A percentile compares a stretch with the other conserved stretches of the same genome.
These are phyloP conservation scores for Ascaphus truei DNA, from an alignment of 2,113 vertebrate genomes.

Conservation along the genomic window DNA sequence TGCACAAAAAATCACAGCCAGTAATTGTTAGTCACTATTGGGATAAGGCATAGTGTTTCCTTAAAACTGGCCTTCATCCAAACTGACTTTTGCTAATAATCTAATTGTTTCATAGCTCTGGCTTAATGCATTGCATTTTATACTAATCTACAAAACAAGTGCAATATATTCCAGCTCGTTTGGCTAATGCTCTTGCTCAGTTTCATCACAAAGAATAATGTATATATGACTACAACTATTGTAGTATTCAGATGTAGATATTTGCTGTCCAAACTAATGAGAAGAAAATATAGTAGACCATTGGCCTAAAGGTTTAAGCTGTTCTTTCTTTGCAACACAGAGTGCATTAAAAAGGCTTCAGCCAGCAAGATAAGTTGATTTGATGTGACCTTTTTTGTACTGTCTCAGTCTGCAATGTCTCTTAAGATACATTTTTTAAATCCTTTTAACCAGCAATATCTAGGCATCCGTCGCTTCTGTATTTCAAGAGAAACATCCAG, in stretches of 20 bases:
- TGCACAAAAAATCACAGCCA: too few relatives aligned
- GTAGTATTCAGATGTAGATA: constrained; percentile 57
- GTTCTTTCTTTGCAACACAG: constrained; percentile 60
- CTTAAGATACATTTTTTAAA: constrained; percentile 60
- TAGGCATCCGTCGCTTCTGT: constrained; percentile 40
- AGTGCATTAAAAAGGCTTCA: constrained; percentile 64
- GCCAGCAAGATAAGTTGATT: constrained; percentile 69
- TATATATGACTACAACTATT: constrained; percentile 43
- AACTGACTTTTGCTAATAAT: constrained; percentile 5
- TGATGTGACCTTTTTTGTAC: constrained; percentile 68
- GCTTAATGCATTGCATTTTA: neutral
- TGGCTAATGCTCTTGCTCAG: constrained; percentile 39
- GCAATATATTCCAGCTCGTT: constrained; percentile 24
- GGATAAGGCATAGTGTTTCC: too few relatives aligned
- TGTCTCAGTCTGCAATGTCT: constrained; percentile 57
- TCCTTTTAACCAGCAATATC: constrained; percentile 55
- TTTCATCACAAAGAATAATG: constrained; percentile 53
- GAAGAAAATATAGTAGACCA: constrained; percentile 63
- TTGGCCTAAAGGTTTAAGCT: constrained; percentile 56
- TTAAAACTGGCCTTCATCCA: too few relatives aligned
- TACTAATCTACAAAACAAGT: constrained; percentile 38
- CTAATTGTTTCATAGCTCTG: constrained; percentile 2
- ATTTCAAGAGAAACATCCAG: constrained; percentile 42
- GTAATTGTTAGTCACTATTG: too few relatives aligned
- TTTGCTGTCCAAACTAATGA: constrained; percentile 62